phyloP scores from a whole-genome alignment of 2,888 invertebrate species.

The Lasioglossum pauxillum region DNA sequence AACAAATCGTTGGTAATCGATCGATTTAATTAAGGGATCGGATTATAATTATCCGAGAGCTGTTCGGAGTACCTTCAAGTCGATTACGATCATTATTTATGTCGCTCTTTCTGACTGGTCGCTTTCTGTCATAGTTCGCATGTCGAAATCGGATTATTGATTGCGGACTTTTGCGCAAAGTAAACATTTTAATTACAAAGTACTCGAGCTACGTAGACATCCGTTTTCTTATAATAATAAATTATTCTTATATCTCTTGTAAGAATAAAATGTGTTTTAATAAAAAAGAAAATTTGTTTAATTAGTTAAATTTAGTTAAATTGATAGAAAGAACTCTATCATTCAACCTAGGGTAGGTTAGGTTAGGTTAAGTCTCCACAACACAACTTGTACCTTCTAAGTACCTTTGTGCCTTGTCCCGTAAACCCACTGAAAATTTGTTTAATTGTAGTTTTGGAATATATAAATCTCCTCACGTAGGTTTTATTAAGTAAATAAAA shows the following conservation, averaged over 20 bases:
- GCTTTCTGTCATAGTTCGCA: neutral
- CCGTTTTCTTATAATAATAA: too few species aligned
- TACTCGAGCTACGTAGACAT: neutral
- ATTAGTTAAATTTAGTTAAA: too few species aligned
- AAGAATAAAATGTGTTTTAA: too few species aligned
- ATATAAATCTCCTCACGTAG: neutral
- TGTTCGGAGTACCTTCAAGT: neutral
- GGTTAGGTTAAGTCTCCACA: too few species aligned
- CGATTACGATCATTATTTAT: neutral
- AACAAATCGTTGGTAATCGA: constrained; percentile 15
- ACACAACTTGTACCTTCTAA: too few species aligned
- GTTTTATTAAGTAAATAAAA: neutral
- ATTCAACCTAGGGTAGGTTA: too few species aligned
- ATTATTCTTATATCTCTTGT: too few species aligned
- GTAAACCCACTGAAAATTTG: too few species aligned
- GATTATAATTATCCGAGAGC: constrained; percentile 14
- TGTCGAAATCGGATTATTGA: neutral
- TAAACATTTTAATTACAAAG: neutral
- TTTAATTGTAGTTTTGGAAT: neutral
- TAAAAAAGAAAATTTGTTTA: too few species aligned
- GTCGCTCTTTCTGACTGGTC: neutral
- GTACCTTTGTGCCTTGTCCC: too few species aligned
- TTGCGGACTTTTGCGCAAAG: neutral
- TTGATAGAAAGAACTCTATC: too few species aligned
- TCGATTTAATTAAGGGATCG: neutral